Conservation (phyloP, 2,888 invertebrate genomes). For the Uropetala carovei region DNA sequence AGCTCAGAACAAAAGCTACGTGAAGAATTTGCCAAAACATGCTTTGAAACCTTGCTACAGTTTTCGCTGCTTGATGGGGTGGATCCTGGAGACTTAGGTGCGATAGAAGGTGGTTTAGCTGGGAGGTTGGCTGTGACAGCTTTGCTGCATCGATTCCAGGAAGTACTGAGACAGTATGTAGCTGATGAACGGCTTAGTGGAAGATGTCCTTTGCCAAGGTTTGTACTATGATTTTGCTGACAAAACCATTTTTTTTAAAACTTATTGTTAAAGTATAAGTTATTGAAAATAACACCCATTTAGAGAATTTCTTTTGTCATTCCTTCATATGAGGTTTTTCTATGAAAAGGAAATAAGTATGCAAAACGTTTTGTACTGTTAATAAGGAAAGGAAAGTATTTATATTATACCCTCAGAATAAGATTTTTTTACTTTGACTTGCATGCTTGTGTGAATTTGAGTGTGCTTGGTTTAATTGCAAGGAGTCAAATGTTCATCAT, state of each 20-base stretch:
- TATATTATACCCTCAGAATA: too few species aligned
- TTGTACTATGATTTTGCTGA: slow-evolving; percentile 65
- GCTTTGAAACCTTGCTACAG: slow-evolving; percentile 96
- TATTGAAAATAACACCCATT: not conserved
- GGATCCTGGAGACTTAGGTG: slow-evolving; percentile 70
- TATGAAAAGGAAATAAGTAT: too few species aligned
- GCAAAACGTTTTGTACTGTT: too few species aligned
- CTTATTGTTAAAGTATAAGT: not conserved
- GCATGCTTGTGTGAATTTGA: too few species aligned
- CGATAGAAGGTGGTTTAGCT: slow-evolving; percentile 79
- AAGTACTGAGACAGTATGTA: slow-evolving; percentile 92
- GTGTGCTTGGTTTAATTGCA: too few species aligned
- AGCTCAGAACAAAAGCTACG: slow-evolving; percentile 89
- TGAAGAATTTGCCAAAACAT: slow-evolving; percentile 97
- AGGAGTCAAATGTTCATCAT: too few species aligned
- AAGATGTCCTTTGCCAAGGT: slow-evolving; percentile 91
- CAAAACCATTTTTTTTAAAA: not conserved
- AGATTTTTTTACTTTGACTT: too few species aligned
- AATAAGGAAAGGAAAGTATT: too few species aligned
- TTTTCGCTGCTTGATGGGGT: slow-evolving; percentile 88
- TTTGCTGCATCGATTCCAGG: slow-evolving; percentile 92
- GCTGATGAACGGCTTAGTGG: slow-evolving; percentile 90
- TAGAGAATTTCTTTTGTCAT: slow-evolving; percentile 57
- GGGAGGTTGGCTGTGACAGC: slow-evolving; percentile 93
- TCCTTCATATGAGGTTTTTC: too few species aligned